Base-by-base conservation (phyloP, 2,113 vertebrate genomes). In the Lasiurus borealis region DNA sequence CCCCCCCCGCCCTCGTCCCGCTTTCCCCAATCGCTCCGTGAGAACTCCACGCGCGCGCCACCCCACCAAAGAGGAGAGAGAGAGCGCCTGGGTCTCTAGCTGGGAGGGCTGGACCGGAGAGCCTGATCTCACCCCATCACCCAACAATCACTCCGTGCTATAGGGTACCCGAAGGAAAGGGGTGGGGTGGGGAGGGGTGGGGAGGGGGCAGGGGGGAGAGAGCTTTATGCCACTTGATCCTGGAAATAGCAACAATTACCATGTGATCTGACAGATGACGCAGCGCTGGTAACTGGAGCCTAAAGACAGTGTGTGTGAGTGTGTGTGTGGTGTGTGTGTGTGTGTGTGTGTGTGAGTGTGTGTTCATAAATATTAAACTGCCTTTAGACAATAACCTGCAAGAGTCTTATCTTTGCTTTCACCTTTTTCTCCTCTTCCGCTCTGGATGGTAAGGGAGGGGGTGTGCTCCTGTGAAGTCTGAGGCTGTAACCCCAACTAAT, bases 181-280 rank as follows among this genome's bases (percentile, higher is more conserved):
- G 93, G 84, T 90, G 94, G 64, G 46, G 87, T 85, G 48, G 86
- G 91, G 34, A 13, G 44, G 96, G 97, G 97, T 59, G 57, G 57
- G 52, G 52, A 16, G 52, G 14, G 93, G 31, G 62, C 31, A 31
- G 29, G 29, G 87, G 96, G n/a, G n/a, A n/a, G 97, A 97, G 95
- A 97, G 98, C 94, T 97, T 97, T 97, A 97, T 97, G 90, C 97
- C 97, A 95, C 98, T 98, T 96, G 97, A 97, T 98, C 97, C 98
- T 98, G 97, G 98, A 98, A 98, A 99, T 98, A 98, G 98, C 98
- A 98, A 97, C 98, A 98, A 98, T 97, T 95, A 98, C 98, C 98
- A 98, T 98, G 98, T 99, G 98, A 98, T 98, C 97, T 91, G 82
- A 89, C 77, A 98, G 97, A 98, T 98, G 99, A 98, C 98, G 98